Percentiles rank a stretch among this genome's conserved stretches.
Evolutionary conservation across 2,113 vertebrate genomes (phyloP).

Genomic region (Tautogolabrus adspersus): DNA sequence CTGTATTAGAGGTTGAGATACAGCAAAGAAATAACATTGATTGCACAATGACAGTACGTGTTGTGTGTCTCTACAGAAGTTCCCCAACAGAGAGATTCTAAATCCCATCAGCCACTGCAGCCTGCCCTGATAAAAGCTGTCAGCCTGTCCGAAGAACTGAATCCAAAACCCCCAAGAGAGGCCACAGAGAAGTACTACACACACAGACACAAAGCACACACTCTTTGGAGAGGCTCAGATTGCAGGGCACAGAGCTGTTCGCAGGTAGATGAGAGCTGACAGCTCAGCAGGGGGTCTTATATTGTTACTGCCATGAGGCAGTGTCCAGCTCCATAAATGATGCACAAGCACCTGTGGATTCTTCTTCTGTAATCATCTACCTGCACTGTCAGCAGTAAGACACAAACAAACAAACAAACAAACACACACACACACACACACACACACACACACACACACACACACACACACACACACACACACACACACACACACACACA

Average conservation of each 20-base stretch:
- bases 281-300: conserved; percentile 56
- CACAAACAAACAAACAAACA: neutral
- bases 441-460: conserved; percentile 13
- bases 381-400: neutral
- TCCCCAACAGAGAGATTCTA: conserved; percentile 50
- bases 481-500: conserved; percentile 13
- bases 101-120: conserved; percentile 59
- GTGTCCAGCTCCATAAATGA: conserved; percentile 60
- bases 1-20: neutral
- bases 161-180: conserved; percentile 63
- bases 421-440: conserved; percentile 1
- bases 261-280: conserved; percentile 40
- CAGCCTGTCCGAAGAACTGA: conserved; percentile 64
- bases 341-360: conserved; percentile 55
- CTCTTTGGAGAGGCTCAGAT: conserved; percentile 33
- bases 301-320: conserved; percentile 45
- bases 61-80: conserved; percentile 55
- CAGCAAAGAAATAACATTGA: neutral
- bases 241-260: conserved; percentile 38
- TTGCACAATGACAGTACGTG: neutral
- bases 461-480: conserved; percentile 11
- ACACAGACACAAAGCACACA: conserved; percentile 42
- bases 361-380: conserved; percentile 26
- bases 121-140: conserved; percentile 64
- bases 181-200: conserved; percentile 53